A percentile compares a stretch with the other conserved stretches of the same genome.
Evolutionary conservation across 2,113 vertebrate species (phyloP).

Genomic region (Tragelaphus buxtoni): DNA sequence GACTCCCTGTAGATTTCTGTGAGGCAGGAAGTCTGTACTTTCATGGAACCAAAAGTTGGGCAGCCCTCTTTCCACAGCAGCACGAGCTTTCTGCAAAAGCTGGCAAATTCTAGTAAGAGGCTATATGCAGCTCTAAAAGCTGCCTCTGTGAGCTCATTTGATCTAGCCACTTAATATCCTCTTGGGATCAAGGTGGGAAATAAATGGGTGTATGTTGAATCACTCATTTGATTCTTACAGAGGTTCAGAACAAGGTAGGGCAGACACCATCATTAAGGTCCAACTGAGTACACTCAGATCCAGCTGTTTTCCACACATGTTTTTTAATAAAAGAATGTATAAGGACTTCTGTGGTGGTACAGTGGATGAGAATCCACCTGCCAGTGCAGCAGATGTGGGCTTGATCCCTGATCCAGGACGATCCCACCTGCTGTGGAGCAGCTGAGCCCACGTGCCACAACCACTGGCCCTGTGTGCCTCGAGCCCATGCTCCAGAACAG

Average conservation of each 20-base stretch:
- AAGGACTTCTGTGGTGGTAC: neutral
- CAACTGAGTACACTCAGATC: neutral
- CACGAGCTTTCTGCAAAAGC: neutral
- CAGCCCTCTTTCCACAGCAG: neutral
- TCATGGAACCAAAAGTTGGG: neutral
- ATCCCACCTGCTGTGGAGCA: neutral
- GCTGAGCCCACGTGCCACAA: neutral
- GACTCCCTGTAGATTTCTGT: neutral
- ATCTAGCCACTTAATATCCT: neutral
- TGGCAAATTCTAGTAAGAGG: neutral
- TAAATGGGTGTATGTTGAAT: neutral
- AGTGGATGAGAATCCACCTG: neutral
- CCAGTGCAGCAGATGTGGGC: neutral
- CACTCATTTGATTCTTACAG: neutral
- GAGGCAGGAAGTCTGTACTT: neutral
- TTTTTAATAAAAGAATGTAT: neutral
- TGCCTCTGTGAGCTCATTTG: neutral
- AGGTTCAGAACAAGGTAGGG: neutral
- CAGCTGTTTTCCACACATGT: neutral
- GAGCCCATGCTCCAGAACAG: neutral
- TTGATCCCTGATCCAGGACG: neutral
- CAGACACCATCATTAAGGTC: neutral
- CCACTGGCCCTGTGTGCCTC: neutral
- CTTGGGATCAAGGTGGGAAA: neutral
- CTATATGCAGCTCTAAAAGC: fast-evolving